Evolutionary conservation across 2,113 vertebrate species (phyloP).

Genomic region (Phodopus roborovskii): DNA sequence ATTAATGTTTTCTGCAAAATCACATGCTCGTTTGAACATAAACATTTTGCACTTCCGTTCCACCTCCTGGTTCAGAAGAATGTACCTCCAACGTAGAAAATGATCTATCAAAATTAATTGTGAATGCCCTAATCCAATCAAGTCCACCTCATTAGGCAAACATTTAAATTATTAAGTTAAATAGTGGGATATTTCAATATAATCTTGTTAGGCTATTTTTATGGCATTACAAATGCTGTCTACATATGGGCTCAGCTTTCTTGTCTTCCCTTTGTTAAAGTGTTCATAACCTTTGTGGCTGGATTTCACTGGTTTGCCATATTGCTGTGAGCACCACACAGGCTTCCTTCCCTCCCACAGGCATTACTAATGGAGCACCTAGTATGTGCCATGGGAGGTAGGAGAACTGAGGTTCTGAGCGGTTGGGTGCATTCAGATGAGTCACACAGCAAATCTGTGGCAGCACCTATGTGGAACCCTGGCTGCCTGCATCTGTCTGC

Average conservation of each 20-base stretch:
- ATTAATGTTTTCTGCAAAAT: slow-evolving; percentile 82
- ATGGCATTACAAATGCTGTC: slow-evolving; percentile 81
- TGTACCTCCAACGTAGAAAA: slow-evolving; percentile 81
- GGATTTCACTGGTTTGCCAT: neutral
- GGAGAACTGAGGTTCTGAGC: neutral
- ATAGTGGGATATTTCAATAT: slow-evolving; percentile 87
- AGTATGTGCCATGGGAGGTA: neutral
- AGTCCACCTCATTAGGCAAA: slow-evolving; percentile 90
- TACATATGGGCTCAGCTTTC: slow-evolving; percentile 47
- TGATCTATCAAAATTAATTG: slow-evolving; percentile 89
- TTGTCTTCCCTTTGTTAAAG: neutral
- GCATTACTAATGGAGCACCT: neutral
- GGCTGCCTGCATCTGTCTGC: neutral
- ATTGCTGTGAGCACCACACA: neutral
- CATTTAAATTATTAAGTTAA: slow-evolving; percentile 91
- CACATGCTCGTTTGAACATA: slow-evolving; percentile 81
- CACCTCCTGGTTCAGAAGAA: slow-evolving; percentile 83
- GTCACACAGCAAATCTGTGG: neutral
- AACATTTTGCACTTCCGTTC: slow-evolving; percentile 82
- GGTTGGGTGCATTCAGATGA: neutral
- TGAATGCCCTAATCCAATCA: slow-evolving; percentile 89
- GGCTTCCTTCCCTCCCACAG: neutral
- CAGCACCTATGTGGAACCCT: neutral
- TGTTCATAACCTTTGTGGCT: neutral
- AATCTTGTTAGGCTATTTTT: slow-evolving; percentile 84